Evolutionary conservation across 2,797 vertebrate species (phyloP).

Genomic region (Sebastes vulpes): DNA sequence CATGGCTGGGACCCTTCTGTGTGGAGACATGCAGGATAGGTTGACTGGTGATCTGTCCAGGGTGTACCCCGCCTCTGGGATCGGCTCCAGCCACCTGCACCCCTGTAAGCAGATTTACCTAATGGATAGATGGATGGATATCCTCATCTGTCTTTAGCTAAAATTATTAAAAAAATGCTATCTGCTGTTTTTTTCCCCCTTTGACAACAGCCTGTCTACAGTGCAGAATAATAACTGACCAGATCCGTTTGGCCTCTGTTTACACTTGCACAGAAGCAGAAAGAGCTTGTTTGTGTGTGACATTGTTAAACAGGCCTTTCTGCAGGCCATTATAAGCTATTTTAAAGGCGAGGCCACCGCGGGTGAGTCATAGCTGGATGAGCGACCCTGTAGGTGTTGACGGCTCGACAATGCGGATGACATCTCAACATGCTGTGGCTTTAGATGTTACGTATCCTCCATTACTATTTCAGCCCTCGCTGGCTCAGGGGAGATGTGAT

Average conservation of each 20-base stretch:
- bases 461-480: slow-evolving; percentile 42
- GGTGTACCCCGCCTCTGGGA: too few species aligned
- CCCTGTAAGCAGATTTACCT: too few species aligned
- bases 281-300: background rate
- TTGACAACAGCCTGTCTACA: background rate
- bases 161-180: too few species aligned
- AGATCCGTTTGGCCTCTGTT: background rate
- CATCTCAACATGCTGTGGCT: slow-evolving; percentile 31
- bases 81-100: too few species aligned
- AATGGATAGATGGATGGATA: too few species aligned
- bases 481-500: slow-evolving; percentile 58
- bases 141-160: too few species aligned
- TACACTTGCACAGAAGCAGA: background rate
- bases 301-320: slow-evolving; percentile 2
- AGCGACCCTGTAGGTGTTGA: slow-evolving; percentile 46
- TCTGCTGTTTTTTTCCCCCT: background rate
- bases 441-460: slow-evolving; percentile 20
- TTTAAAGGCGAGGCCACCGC: slow-evolving; percentile 19
- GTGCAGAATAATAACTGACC: background rate
- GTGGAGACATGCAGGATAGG: too few species aligned
- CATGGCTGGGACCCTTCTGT: too few species aligned
- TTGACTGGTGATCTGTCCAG: too few species aligned
- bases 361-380: slow-evolving; percentile 21
- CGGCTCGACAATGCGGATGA: slow-evolving; percentile 25
- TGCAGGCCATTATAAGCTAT: slow-evolving; percentile 10